These are phyloP conservation scores for Drosophila biarmipes DNA, from an alignment of 1,140 invertebrate genomes.

Conservation along the genomic window DNA sequence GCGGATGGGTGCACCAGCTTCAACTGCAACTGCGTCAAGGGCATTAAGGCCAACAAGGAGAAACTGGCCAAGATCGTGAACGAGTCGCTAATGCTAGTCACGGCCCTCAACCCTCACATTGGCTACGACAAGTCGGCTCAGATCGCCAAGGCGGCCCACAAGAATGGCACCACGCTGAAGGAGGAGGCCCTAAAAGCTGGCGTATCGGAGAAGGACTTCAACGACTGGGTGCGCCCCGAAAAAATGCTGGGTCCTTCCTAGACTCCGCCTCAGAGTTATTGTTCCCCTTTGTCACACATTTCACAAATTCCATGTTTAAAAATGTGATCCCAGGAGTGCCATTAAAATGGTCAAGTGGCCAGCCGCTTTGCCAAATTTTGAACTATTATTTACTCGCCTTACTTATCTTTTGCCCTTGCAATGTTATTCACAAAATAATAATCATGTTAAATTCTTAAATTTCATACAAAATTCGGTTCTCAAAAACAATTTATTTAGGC, in stretches of 20 bases:
- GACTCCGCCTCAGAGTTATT: background rate
- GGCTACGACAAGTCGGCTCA: conserved; percentile 6
- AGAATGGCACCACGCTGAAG: conserved; percentile 7
- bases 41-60: conserved; percentile 8
- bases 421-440: no score
- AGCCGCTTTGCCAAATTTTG: no score
- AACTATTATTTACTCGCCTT: no score
- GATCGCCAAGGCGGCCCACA: conserved; percentile 4
- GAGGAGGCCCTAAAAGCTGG: background rate
- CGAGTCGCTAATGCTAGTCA: conserved; percentile 3
- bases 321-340: background rate
- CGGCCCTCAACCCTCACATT: conserved; percentile 4
- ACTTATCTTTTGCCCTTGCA: no score
- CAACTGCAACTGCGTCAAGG: conserved; percentile 91
- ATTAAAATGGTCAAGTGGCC: background rate
- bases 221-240: conserved; percentile 6
- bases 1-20: conserved; percentile 93
- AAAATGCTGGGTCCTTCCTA: conserved; percentile 85
- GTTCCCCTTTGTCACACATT: background rate
- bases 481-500: no score
- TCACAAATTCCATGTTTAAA: background rate
- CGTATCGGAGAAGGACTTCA: conserved; percentile 2
- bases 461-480: no score
- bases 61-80: conserved; percentile 4
- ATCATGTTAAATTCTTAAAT: no score